Conservation (phyloP, 2,888 invertebrate species). For the Thecophora atra region DNA sequence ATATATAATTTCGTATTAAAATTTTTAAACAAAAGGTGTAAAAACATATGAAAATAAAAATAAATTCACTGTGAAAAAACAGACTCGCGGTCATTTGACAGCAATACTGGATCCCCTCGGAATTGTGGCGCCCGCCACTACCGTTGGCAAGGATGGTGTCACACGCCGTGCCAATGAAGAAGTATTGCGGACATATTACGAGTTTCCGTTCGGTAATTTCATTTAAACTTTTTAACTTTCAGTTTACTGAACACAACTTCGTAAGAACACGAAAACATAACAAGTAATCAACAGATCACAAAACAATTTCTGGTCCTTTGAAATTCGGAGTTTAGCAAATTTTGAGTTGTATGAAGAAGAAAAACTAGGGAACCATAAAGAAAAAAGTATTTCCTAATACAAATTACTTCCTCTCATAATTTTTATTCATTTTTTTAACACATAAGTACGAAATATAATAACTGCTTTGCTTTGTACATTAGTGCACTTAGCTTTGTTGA, state of each 20-base stretch:
- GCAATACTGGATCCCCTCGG: conserved; percentile 85
- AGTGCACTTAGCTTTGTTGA: no score
- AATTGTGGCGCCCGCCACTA: conserved; percentile 67
- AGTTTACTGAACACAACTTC: background rate
- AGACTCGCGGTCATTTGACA: conserved; percentile 85
- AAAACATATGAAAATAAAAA: conserved; percentile 2
- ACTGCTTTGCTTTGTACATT: no score
- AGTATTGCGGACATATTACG: conserved; percentile 66
- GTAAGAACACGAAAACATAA: no score
- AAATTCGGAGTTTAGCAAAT: conserved; percentile 58
- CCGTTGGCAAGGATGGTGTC: conserved; percentile 64
- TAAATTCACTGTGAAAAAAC: conserved; percentile 49
- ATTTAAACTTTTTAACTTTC: conserved; percentile 37
- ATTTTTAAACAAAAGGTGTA: no score
- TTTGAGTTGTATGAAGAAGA: background rate
- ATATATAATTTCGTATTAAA: no score
- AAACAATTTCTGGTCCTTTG: conserved; percentile 42
- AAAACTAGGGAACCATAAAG: conserved; percentile 1
- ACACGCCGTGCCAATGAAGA: conserved; percentile 66
- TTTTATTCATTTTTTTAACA: background rate
- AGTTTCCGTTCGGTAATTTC: conserved; percentile 65
- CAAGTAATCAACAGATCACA: no score
- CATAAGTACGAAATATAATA: background rate
- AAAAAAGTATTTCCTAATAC: background rate
- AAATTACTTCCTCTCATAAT: background rate